These are phyloP conservation scores for Dynastes maya DNA, from an alignment of 2,888 invertebrate genomes.

Conservation along the genomic window DNA sequence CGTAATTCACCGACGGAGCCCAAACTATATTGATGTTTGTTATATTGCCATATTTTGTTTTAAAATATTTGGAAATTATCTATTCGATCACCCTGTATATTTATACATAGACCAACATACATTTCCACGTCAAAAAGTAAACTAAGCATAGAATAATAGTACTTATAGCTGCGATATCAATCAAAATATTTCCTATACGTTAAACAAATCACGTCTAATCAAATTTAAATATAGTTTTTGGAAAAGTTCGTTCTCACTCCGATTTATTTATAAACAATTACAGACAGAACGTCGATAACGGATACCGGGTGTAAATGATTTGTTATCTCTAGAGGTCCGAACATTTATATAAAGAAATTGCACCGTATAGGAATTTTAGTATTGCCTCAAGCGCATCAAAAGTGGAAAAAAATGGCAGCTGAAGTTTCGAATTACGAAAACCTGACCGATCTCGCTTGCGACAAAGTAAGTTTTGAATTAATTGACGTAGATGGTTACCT, in stretches of 20 bases:
- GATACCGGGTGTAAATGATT: slow-evolving; percentile 22
- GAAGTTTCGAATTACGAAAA: slow-evolving; percentile 41
- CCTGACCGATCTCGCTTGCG: slow-evolving; percentile 45
- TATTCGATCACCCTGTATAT: too few species aligned
- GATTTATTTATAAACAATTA: slow-evolving; percentile 24
- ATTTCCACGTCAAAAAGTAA: too few species aligned
- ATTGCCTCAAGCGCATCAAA: not conserved
- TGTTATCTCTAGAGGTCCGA: slow-evolving; percentile 23
- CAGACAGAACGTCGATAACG: slow-evolving; percentile 11
- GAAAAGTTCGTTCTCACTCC: slow-evolving; percentile 25
- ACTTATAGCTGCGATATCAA: not conserved
- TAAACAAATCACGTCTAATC: not conserved
- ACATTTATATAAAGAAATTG: slow-evolving; percentile 38
- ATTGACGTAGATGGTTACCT: too few species aligned
- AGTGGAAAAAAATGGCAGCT: slow-evolving; percentile 24
- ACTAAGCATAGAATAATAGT: too few species aligned
- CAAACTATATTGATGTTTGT: too few species aligned
- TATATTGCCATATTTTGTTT: too few species aligned
- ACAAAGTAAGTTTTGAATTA: slow-evolving; percentile 35
- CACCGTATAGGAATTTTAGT: not conserved
- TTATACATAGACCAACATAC: too few species aligned
- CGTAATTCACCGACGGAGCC: too few species aligned
- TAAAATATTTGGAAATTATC: too few species aligned
- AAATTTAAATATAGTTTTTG: slow-evolving; percentile 3
- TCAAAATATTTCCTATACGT: not conserved